Evolutionary conservation across 2,113 vertebrate genomes (phyloP).

Genomic region (Nerophis lumbriciformis): DNA sequence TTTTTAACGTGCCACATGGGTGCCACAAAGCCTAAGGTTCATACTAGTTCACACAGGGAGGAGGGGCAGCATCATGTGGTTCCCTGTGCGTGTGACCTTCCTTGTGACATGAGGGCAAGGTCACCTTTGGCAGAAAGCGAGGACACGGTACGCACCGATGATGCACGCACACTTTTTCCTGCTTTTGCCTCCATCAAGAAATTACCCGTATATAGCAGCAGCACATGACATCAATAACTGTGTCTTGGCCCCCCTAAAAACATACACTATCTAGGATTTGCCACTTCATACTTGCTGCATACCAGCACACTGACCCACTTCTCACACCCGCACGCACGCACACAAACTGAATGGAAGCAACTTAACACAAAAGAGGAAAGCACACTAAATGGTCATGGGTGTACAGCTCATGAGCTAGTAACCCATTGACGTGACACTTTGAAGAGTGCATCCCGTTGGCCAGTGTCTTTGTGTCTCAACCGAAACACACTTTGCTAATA

Average conservation of each 20-base stretch:
- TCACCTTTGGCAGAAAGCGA: background rate
- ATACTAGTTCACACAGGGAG: constrained; percentile 22
- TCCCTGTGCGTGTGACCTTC: background rate
- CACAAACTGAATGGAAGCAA: background rate
- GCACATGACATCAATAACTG: constrained; percentile 35
- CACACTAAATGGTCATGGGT: background rate
- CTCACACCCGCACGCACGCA: constrained; percentile 6
- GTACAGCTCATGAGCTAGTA: background rate
- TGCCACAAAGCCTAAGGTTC: constrained; percentile 27
- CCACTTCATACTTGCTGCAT: constrained; percentile 29
- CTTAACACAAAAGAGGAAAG: constrained; percentile 8
- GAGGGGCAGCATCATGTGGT: background rate
- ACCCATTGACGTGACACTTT: constrained; percentile 3
- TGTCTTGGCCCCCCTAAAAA: background rate
- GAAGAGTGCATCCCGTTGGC: constrained; percentile 20
- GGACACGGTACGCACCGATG: no score
- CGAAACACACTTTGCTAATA: constrained; percentile 31
- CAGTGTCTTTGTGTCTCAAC: constrained; percentile 38
- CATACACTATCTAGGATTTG: constrained; percentile 9
- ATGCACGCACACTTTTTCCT: background rate
- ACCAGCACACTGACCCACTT: constrained; percentile 63
- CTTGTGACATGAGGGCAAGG: background rate
- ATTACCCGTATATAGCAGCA: constrained; percentile 22
- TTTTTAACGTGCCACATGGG: constrained; percentile 6
- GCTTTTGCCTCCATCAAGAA: background rate